These are phyloP conservation scores for Subacronicta megacephala DNA, from an alignment of 2,888 invertebrate species.

Conservation along the genomic window DNA sequence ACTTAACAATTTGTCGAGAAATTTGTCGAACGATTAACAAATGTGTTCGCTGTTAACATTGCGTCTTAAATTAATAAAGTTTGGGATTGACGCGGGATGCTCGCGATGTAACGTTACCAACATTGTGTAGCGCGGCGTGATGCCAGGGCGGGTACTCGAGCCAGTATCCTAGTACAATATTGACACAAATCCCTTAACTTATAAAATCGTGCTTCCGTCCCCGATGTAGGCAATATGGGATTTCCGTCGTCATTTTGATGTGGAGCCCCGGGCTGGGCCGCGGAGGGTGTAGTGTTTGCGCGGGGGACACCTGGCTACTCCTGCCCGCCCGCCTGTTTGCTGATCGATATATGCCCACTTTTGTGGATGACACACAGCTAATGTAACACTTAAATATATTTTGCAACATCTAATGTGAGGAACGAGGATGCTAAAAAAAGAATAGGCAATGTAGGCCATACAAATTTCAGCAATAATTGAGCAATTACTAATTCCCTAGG, in stretches of 20 bases:
- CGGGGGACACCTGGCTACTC: constrained; percentile 85
- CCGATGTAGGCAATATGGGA: constrained; percentile 87
- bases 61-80: constrained; percentile 81
- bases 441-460: neutral
- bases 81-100: constrained; percentile 58
- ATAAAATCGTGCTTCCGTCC: constrained; percentile 88
- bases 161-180: constrained; percentile 88
- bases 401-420: constrained; percentile 13
- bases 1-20: constrained; percentile 67
- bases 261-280: constrained; percentile 74
- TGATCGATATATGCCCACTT: constrained; percentile 76
- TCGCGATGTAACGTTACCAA: constrained; percentile 29
- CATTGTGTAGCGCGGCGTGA: constrained; percentile 37
- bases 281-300: constrained; percentile 75
- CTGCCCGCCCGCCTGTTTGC: constrained; percentile 73
- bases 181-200: constrained; percentile 90
- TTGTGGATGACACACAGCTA: constrained; percentile 57
- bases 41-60: constrained; percentile 68
- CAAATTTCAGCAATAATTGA: neutral
- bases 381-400: constrained; percentile 59
- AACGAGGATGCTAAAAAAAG: neutral
- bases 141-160: constrained; percentile 40
- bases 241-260: constrained; percentile 87
- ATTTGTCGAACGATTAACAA: constrained; percentile 76
- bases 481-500: no score